Evolutionary conservation across 1,140 invertebrate genomes (phyloP).

Genomic region (Nephotettix cincticeps): DNA sequence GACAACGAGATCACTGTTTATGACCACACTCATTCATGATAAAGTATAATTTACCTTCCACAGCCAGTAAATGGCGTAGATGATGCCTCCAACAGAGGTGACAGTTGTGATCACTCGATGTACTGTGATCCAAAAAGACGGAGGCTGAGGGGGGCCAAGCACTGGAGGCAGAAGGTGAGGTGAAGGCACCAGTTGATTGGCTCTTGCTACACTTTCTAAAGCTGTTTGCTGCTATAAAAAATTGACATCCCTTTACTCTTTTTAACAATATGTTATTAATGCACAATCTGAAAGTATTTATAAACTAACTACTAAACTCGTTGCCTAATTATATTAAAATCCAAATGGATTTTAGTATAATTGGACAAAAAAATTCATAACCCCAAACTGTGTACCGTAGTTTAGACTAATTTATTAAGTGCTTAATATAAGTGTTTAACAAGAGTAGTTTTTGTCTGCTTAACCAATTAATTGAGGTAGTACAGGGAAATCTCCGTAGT

Average conservation of each 20-base stretch:
- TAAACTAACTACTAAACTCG: not conserved
- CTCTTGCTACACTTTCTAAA: not conserved
- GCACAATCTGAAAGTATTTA: not conserved
- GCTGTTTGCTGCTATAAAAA: not conserved
- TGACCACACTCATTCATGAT: too few species aligned
- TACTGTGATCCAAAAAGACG: not conserved
- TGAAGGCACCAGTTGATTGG: not conserved
- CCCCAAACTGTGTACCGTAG: too few species aligned
- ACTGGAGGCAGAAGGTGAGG: not conserved
- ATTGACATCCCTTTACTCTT: not conserved
- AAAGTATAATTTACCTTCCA: constrained; percentile 5
- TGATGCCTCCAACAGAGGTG: constrained; percentile 6
- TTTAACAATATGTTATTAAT: not conserved
- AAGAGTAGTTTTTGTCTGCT: too few species aligned
- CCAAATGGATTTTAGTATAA: not conserved
- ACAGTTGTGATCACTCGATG: not conserved
- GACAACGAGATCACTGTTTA: too few species aligned
- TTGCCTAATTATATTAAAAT: not conserved
- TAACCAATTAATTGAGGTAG: too few species aligned
- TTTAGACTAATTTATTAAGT: too few species aligned
- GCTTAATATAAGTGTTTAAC: too few species aligned
- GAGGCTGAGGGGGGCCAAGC: not conserved
- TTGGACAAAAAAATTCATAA: too few species aligned
- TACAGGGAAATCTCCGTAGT: too few species aligned
- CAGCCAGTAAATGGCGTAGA: constrained; percentile 12